A percentile compares a stretch with the other conserved stretches of the same genome.
phyloP scores from a whole-genome alignment of 2,888 invertebrate genomes.

The Meta bourneti region DNA sequence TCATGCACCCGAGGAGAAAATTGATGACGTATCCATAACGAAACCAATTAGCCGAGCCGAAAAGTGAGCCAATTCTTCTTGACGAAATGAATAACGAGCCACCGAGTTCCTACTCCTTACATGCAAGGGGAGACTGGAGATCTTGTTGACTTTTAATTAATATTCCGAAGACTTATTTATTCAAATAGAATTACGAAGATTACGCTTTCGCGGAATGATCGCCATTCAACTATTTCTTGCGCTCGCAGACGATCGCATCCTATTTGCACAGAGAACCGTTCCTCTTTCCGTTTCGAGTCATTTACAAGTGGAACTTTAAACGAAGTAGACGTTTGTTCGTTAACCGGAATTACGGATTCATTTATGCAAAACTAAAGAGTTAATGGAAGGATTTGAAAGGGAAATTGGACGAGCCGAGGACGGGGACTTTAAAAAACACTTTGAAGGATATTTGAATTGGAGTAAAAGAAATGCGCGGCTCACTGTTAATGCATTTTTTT shows the following conservation, averaged over 20 bases:
- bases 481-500: too few species aligned
- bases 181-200: conserved; percentile 30
- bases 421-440: too few species aligned
- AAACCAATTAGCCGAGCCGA: conserved; percentile 51
- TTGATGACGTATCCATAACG: conserved; percentile 20
- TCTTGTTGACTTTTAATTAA: conserved; percentile 63
- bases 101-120: background rate
- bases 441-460: background rate
- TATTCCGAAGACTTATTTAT: conserved; percentile 43
- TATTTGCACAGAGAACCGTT: background rate
- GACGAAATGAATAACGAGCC: conserved; percentile 27
- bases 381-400: background rate
- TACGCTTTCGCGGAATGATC: conserved; percentile 31
- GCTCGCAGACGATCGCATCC: background rate
- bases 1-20: conserved; percentile 4
- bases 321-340: background rate
- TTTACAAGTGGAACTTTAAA: background rate
- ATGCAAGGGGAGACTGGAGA: background rate
- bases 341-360: background rate
- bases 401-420: background rate
- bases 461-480: background rate
- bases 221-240: background rate
- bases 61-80: conserved; percentile 17
- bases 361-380: background rate
- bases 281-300: background rate